phyloP scores from a whole-genome alignment of 2,888 invertebrate species.

The Augiades crinisus region DNA sequence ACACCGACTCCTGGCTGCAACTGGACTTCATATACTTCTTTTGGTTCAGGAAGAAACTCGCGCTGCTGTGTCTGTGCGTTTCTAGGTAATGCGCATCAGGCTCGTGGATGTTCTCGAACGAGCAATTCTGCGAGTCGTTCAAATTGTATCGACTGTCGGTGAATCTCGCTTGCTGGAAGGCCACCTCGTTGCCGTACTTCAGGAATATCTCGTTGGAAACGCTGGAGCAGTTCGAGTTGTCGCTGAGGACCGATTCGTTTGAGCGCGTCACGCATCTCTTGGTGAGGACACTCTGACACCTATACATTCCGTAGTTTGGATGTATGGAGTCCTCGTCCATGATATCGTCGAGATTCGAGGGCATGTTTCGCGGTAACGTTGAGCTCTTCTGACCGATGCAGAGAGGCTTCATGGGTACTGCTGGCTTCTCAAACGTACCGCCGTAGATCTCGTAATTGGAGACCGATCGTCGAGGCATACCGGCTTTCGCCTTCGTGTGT shows the following conservation, averaged over 20 bases:
- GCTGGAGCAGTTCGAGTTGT: conserved; percentile 75
- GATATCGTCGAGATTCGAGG: conserved; percentile 76
- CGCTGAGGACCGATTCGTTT: conserved; percentile 76
- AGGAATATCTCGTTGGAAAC: conserved; percentile 77
- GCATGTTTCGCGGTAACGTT: conserved; percentile 76
- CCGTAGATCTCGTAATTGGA: conserved; percentile 89
- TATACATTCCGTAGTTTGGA: conserved; percentile 64
- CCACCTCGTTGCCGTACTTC: conserved; percentile 73
- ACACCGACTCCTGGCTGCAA: conserved; percentile 88
- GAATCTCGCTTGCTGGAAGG: conserved; percentile 72
- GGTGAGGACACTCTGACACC: conserved; percentile 75
- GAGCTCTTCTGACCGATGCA: conserved; percentile 71
- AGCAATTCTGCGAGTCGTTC: conserved; percentile 72
- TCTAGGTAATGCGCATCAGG: conserved; percentile 70
- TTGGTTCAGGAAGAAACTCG: conserved; percentile 90
- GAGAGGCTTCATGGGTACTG: conserved; percentile 60
- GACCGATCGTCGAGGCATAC: conserved; percentile 84
- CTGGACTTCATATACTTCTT: conserved; percentile 82
- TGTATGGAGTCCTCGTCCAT: conserved; percentile 67
- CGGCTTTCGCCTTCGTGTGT: conserved; percentile 62
- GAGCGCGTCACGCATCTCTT: conserved; percentile 82
- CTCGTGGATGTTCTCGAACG: conserved; percentile 69
- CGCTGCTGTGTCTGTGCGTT: conserved; percentile 85
- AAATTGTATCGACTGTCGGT: conserved; percentile 69
- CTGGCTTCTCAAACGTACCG: conserved; percentile 61